Conservation (phyloP, 2,888 invertebrate species). For the Biston betularia region DNA sequence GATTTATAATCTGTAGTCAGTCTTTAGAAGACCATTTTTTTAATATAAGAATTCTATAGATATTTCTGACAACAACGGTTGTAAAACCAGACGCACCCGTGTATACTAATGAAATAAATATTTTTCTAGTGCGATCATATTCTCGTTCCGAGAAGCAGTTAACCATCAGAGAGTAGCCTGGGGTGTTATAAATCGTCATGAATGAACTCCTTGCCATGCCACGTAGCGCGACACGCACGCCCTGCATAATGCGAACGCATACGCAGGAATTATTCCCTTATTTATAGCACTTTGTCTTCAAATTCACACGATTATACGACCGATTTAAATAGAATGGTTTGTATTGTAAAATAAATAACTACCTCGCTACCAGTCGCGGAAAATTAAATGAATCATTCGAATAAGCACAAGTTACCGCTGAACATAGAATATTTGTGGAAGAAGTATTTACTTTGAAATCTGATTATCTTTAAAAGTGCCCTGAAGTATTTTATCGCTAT, state of each 20-base stretch:
- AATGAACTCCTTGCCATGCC: conserved; percentile 73
- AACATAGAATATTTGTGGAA: neutral
- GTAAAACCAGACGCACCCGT: conserved; percentile 27
- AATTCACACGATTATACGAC: conserved; percentile 55
- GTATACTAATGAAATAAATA: conserved; percentile 26
- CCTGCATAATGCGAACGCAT: conserved; percentile 52
- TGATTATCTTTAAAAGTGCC: neutral
- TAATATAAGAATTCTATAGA: neutral
- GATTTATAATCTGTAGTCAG: too few relatives aligned
- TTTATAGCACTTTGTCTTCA: conserved; percentile 59
- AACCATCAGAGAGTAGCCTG: conserved; percentile 53
- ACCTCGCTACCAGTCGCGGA: conserved; percentile 19
- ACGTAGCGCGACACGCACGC: conserved; percentile 51
- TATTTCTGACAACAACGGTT: neutral
- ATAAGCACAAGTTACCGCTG: neutral
- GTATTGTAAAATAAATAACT: conserved; percentile 6
- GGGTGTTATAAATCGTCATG: conserved; percentile 72
- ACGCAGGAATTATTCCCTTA: conserved; percentile 53
- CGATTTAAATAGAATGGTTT: conserved; percentile 1
- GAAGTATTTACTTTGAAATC: too few relatives aligned
- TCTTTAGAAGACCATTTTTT: too few relatives aligned
- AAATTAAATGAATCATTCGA: neutral
- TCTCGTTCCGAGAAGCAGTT: conserved; percentile 59
- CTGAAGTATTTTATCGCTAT: conserved; percentile 3
- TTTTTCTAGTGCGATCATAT: conserved; percentile 28